Evolutionary conservation across 2,113 vertebrate species (phyloP).

Genomic region (Chinchilla lanigera): DNA sequence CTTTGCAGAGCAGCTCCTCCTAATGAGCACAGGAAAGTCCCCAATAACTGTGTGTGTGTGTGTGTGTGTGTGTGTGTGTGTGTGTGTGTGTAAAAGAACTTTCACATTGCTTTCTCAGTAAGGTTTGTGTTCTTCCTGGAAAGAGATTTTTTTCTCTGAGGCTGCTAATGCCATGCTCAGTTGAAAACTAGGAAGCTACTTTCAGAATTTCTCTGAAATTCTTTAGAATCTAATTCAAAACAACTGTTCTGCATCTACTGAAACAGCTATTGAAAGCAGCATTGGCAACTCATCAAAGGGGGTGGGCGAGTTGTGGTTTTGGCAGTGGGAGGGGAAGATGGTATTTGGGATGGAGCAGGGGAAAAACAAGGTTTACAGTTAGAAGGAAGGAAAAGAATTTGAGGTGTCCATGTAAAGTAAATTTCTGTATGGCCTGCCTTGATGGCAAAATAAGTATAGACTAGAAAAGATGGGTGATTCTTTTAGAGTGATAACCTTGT

Average conservation of each 20-base stretch:
- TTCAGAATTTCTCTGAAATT: constrained; percentile 38
- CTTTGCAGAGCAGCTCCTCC: not conserved
- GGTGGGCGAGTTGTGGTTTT: not conserved
- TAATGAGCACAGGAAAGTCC: not conserved
- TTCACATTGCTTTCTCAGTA: constrained; percentile 28
- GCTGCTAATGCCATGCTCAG: constrained; percentile 39
- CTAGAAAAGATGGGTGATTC: not conserved
- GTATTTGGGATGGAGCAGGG: not conserved
- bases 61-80: not conserved
- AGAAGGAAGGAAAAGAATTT: constrained; percentile 37
- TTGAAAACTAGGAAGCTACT: constrained; percentile 64
- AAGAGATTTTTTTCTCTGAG: constrained; percentile 61
- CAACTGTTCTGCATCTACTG: constrained; percentile 48
- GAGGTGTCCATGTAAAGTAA: constrained; percentile 27
- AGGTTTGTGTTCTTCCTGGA: constrained; percentile 64
- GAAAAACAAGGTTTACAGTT: not conserved
- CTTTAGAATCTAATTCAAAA: constrained; percentile 72
- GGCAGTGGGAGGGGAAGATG: not conserved
- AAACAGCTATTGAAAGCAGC: not conserved
- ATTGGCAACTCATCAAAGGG: not conserved
- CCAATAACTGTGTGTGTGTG: not conserved
- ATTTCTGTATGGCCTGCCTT: not conserved
- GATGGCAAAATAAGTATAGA: not conserved
- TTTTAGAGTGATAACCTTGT: not conserved
- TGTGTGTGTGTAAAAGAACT: not conserved